phyloP scores from a whole-genome alignment of 2,888 invertebrate species.

The Drosophila recens region DNA sequence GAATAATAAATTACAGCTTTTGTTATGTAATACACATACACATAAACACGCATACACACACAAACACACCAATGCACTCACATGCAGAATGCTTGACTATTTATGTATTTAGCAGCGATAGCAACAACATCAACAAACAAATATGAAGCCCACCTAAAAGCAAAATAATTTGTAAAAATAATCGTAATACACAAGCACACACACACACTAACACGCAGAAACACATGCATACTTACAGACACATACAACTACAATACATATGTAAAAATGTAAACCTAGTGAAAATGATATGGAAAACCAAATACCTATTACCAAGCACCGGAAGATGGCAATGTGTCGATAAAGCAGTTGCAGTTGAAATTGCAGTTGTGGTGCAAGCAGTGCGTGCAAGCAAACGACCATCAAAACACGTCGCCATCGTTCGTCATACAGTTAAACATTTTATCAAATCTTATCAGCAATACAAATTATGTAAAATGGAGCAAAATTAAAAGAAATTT shows the following conservation, averaged over 20 bases:
- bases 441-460: slow-evolving; percentile 41
- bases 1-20: slow-evolving; percentile 59
- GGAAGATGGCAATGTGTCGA: slow-evolving; percentile 27
- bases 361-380: slow-evolving; percentile 17
- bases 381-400: slow-evolving; percentile 5
- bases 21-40: slow-evolving; percentile 58
- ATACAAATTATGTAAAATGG: slow-evolving; percentile 33
- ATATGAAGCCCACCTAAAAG: slow-evolving; percentile 78
- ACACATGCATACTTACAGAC: slow-evolving; percentile 23
- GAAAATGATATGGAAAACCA: slow-evolving; percentile 32
- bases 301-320: slow-evolving; percentile 25
- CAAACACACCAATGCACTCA: slow-evolving; percentile 19
- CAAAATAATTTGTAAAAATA: slow-evolving; percentile 78
- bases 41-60: slow-evolving; percentile 23
- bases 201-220: slow-evolving; percentile 11
- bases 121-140: slow-evolving; percentile 68
- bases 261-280: slow-evolving; percentile 55
- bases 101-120: slow-evolving; percentile 56
- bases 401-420: slow-evolving; percentile 1
- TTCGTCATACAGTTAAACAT: slow-evolving; percentile 19
- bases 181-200: slow-evolving; percentile 54
- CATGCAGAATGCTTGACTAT: slow-evolving; percentile 64
- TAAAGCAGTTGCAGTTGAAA: slow-evolving; percentile 13
- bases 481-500: slow-evolving; percentile 44
- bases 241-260: slow-evolving; percentile 31